phyloP scores from a whole-genome alignment of 1,140 invertebrate genomes.

The Drosophila watanabei region DNA sequence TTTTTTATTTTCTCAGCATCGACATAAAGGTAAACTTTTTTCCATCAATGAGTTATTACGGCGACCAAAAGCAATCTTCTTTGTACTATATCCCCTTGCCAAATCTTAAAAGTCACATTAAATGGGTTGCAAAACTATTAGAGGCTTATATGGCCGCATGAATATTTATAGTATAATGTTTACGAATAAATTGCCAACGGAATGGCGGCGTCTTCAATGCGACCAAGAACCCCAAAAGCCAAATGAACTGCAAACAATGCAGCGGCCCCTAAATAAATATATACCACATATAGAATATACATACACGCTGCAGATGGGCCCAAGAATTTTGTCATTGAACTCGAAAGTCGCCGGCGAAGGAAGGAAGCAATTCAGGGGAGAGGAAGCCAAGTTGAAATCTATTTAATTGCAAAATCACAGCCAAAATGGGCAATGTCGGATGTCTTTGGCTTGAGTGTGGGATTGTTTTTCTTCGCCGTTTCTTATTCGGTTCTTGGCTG shows the following conservation, averaged over 20 bases:
- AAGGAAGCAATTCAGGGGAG: conserved; percentile 20
- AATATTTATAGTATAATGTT: conserved; percentile 56
- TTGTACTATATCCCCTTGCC: not conserved
- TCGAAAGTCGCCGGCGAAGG: conserved; percentile 32
- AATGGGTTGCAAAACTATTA: conserved; percentile 34
- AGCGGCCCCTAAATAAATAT: conserved; percentile 22
- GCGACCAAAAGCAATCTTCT: conserved; percentile 1
- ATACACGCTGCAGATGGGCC: conserved; percentile 58
- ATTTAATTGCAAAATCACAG: conserved; percentile 83
- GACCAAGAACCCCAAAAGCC: conserved; percentile 33
- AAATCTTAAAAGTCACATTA: conserved; percentile 26
- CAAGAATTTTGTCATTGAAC: conserved; percentile 76
- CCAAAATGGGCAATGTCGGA: conserved; percentile 68
- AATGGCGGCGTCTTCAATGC: conserved; percentile 20
- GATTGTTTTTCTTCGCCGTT: conserved; percentile 70
- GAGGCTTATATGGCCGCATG: conserved; percentile 29
- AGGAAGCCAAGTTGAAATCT: conserved; percentile 58
- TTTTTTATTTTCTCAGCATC: not conserved
- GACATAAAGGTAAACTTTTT: not conserved
- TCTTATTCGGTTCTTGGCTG: conserved; percentile 72
- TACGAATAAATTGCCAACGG: conserved; percentile 45
- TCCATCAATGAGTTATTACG: conserved; percentile 12
- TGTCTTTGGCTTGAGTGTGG: conserved; percentile 51
- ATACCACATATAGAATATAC: conserved; percentile 21
- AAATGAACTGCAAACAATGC: conserved; percentile 72